Percentiles rank a stretch among this genome's conserved stretches.
Evolutionary conservation across 2,113 vertebrate genomes (phyloP).

Genomic region (Cephalopholis sonnerati): DNA sequence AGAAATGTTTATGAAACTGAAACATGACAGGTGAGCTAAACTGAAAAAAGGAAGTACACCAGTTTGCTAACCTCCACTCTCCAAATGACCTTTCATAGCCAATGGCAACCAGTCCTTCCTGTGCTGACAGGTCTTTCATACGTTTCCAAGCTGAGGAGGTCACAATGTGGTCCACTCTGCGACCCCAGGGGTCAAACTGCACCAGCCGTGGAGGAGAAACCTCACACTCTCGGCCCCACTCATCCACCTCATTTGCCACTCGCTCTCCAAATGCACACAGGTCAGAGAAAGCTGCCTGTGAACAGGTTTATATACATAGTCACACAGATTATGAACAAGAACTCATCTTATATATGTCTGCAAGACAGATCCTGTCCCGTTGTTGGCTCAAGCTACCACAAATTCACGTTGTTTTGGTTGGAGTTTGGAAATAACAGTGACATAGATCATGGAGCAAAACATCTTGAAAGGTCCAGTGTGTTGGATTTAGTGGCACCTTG

Average conservation of each 20-base stretch:
- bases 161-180: conserved; percentile 82
- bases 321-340: neutral
- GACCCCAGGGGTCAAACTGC: conserved; percentile 85
- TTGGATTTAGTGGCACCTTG: too few species aligned
- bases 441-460: neutral
- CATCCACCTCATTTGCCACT: conserved; percentile 79
- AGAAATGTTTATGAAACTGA: neutral
- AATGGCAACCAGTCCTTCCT: conserved; percentile 86
- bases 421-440: too few species aligned
- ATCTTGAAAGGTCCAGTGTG: too few species aligned
- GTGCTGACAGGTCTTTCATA: conserved; percentile 86
- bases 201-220: conserved; percentile 81
- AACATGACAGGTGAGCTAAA: neutral
- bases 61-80: conserved; percentile 83
- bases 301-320: conserved; percentile 12
- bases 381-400: neutral
- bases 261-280: conserved; percentile 85
- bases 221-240: conserved; percentile 86
- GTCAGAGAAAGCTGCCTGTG: conserved; percentile 77
- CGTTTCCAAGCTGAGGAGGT: conserved; percentile 86
- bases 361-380: neutral
- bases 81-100: conserved; percentile 86
- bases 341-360: neutral
- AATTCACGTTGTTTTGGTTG: neutral
- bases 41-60: neutral